Base-by-base conservation (phyloP, 2,888 invertebrate genomes). In the Sinodicranocentrus sp. region DNA sequence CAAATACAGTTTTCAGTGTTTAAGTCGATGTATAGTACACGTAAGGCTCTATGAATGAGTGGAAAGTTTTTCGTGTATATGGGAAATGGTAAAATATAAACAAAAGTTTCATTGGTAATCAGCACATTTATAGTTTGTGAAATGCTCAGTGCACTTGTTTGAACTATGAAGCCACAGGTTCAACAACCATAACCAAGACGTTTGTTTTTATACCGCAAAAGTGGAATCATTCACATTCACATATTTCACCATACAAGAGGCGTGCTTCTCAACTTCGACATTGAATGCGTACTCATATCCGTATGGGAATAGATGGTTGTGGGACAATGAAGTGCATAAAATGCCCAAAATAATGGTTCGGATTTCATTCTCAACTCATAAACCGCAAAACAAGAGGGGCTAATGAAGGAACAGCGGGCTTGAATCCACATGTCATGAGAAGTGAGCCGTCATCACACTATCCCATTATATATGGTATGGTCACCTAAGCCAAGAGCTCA, bases 331-430 rank as follows among this genome's bases (percentile, higher is more conserved):
- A 48, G 72, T 80, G 57, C 63, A 78, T 78, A 78, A 78, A 78
- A 72, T 72, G 72, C 17, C 65, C 72, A 65, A 80, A 80, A 70
- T 65, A 73, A 73, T 59, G 67, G 67, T 73, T 82, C 33, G 59
- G 8, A 73, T 82, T 82, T 82, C 80, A 68, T 65, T 82, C 72
- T 21, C 73, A 70, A 72, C 67, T 73, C 73, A 73, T 61, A 72
- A 82, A 82, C 80, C 80, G 80, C 80, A 82, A 82, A 82, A 82
- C 80, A 82, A 82, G 80, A 73, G 80, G 52, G 63, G 59, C 73
- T n/a, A 82, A 82, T 82, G 67, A 82, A 82, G 80, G 68, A 68
- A 43, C 57, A 26, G 54, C 6, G 33, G 67, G 68, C 59, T 68
- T 59, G 77, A 52, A 78, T 78, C 63, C 61, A 33, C 70, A 71